Conservation (phyloP, 2,113 vertebrate species). For the Phaethornis superciliosus region DNA sequence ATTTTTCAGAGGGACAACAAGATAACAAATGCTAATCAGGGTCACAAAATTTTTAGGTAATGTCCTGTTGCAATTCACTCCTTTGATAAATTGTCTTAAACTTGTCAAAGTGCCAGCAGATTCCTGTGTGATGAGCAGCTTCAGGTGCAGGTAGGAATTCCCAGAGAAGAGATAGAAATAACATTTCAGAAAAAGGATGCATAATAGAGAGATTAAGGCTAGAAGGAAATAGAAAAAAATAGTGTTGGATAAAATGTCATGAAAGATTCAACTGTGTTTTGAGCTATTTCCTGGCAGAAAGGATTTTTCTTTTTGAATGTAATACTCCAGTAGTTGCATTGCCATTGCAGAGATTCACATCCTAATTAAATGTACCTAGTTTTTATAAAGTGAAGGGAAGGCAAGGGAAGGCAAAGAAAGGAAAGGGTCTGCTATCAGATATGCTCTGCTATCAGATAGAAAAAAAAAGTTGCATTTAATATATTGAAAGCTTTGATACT, state of each 20-base stretch:
- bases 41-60: background rate
- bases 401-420: too few relatives aligned
- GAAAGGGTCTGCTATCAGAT: slow-evolving; percentile 1
- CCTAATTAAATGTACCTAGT: background rate
- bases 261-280: background rate
- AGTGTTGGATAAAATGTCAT: background rate
- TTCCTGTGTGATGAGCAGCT: background rate
- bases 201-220: background rate
- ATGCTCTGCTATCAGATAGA: background rate
- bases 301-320: background rate
- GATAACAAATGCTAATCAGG: background rate
- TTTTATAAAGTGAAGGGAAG: background rate
- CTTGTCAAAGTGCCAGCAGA: background rate
- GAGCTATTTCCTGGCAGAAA: background rate
- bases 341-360: background rate
- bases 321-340: background rate
- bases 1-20: background rate
- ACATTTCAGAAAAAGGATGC: background rate
- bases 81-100: background rate
- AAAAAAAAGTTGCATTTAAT: slow-evolving; percentile 34
- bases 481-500: slow-evolving; percentile 39
- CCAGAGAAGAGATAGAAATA: background rate
- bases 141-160: background rate
- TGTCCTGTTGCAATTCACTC: background rate
- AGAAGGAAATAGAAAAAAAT: background rate